A percentile compares a stretch with the other conserved stretches of the same genome.
Conservation (phyloP, 2,797 vertebrate genomes). For the Schizopygopsis pylzovi region DNA sequence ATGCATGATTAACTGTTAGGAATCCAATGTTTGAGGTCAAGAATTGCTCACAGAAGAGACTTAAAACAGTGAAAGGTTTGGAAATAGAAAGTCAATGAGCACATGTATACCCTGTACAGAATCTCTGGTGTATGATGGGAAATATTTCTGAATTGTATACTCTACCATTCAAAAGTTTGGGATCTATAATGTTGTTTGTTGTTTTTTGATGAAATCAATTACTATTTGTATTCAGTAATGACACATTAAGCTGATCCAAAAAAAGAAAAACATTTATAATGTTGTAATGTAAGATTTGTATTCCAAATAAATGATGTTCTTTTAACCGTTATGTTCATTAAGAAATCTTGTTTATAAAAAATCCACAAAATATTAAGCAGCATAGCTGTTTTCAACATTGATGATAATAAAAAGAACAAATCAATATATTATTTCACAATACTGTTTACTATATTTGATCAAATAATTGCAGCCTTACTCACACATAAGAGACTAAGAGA, state of each 20-base stretch:
- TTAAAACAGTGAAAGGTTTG: slow-evolving; percentile 28
- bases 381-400: not conserved
- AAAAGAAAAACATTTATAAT: not conserved
- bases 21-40: slow-evolving; percentile 18
- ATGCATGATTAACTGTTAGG: slow-evolving; percentile 36
- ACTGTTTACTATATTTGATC: not conserved
- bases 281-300: too few species aligned
- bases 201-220: not conserved
- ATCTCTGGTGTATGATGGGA: slow-evolving; percentile 45
- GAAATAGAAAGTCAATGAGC: slow-evolving; percentile 49
- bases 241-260: not conserved
- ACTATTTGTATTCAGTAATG: not conserved
- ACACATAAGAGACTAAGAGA: too few species aligned
- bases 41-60: slow-evolving; percentile 31
- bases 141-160: slow-evolving; percentile 44
- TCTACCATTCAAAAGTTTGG: too few species aligned
- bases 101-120: slow-evolving; percentile 18
- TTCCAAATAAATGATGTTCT: too few species aligned
- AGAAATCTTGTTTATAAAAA: too few species aligned
- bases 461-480: not conserved
- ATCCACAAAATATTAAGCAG: too few species aligned
- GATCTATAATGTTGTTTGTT: too few species aligned
- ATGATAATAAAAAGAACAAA: not conserved
- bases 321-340: too few species aligned
- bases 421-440: not conserved